Conservation (phyloP, 2,888 invertebrate species). For the Volucella inanis region DNA sequence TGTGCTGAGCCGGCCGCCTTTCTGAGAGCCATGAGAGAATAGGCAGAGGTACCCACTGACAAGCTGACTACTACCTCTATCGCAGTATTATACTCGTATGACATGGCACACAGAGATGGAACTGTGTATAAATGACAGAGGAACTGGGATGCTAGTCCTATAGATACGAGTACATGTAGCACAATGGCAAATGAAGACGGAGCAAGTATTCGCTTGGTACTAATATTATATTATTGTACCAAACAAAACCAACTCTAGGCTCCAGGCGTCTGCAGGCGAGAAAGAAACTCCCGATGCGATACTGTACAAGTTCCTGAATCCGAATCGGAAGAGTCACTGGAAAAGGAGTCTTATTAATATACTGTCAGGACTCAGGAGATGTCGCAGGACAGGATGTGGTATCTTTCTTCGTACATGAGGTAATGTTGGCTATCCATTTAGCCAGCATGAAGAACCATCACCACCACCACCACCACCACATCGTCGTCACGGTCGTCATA, state of each 20-base stretch:
- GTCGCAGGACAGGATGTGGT: constrained; percentile 69
- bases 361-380: constrained; percentile 73
- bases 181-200: constrained; percentile 60
- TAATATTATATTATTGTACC: background rate
- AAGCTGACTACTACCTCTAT: constrained; percentile 1
- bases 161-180: constrained; percentile 14
- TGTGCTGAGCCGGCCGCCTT: background rate
- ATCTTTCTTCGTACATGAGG: constrained; percentile 52
- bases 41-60: constrained; percentile 26
- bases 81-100: constrained; percentile 3
- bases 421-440: constrained; percentile 50
- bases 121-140: constrained; percentile 13
- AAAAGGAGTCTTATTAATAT: constrained; percentile 66
- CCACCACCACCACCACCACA: too few relatives aligned
- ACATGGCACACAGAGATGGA: background rate
- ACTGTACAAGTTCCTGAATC: constrained; percentile 20
- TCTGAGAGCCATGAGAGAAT: constrained; percentile 17
- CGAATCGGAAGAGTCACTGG: constrained; percentile 37
- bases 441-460: constrained; percentile 47
- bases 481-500: constrained; percentile 24
- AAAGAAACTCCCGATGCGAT: constrained; percentile 28
- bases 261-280: constrained; percentile 1
- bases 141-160: constrained; percentile 15
- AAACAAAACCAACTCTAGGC: too few relatives aligned
- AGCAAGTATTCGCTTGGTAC: constrained; percentile 37